Evolutionary conservation across 2,888 invertebrate genomes (phyloP).

Genomic region (Oscheius myriophilus): DNA sequence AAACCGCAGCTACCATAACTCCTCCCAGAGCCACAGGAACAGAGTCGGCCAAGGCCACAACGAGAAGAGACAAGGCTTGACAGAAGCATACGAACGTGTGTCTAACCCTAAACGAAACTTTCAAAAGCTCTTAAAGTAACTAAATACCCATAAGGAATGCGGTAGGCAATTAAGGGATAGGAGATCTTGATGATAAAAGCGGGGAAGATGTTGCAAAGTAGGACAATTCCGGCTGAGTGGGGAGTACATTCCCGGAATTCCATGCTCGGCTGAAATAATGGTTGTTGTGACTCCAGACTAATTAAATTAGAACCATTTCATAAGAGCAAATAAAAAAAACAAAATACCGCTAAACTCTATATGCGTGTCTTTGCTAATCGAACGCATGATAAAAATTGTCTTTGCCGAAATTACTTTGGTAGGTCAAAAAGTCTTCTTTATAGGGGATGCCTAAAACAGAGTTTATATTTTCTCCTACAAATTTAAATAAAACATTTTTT

Average conservation of each 20-base stretch:
- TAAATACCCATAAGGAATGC: slow-evolving; percentile 30
- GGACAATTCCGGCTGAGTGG: slow-evolving; percentile 32
- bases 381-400: too few species aligned
- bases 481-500: too few species aligned
- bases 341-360: too few species aligned
- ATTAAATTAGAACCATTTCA: too few species aligned
- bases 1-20: slow-evolving; percentile 26
- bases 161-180: slow-evolving; percentile 30
- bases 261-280: slow-evolving; percentile 7
- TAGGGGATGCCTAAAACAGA: too few species aligned
- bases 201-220: slow-evolving; percentile 37
- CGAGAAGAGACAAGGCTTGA: slow-evolving; percentile 23
- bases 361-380: too few species aligned
- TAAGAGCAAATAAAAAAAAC: too few species aligned
- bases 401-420: too few species aligned
- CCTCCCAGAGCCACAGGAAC: slow-evolving; percentile 28
- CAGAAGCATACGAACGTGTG: slow-evolving; percentile 27
- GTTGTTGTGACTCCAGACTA: too few species aligned
- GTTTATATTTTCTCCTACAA: too few species aligned
- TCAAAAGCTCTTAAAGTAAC: neutral
- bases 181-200: slow-evolving; percentile 30
- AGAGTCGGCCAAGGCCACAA: slow-evolving; percentile 28
- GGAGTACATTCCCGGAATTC: slow-evolving; percentile 22
- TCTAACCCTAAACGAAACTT: slow-evolving; percentile 27
- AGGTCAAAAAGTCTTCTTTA: too few species aligned